A percentile compares a stretch with the other conserved stretches of the same genome.
Conservation (phyloP, 2,888 invertebrate genomes). For the Dione juno region DNA sequence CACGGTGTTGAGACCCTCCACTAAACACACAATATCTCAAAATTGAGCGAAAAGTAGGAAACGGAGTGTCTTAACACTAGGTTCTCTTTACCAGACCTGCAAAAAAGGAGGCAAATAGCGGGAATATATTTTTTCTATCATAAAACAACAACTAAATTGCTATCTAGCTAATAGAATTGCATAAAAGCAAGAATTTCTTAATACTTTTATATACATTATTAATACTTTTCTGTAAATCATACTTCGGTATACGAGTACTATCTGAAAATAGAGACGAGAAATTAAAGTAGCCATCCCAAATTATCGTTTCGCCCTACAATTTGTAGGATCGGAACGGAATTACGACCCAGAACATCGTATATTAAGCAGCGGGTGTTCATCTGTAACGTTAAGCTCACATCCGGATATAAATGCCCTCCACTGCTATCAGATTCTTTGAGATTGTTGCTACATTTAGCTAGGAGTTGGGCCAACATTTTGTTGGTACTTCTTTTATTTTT, state of each 20-base stretch:
- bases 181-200: background rate
- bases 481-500: slow-evolving; percentile 4
- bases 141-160: background rate
- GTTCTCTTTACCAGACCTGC: no score
- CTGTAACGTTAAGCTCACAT: slow-evolving; percentile 36
- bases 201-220: no score
- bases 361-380: slow-evolving; percentile 57
- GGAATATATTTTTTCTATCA: background rate
- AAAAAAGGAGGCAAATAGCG: no score
- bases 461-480: slow-evolving; percentile 1
- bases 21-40: no score
- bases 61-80: no score
- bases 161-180: background rate
- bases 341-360: slow-evolving; percentile 53
- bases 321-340: slow-evolving; percentile 41
- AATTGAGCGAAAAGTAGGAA: no score
- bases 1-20: no score
- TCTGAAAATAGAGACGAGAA: slow-evolving; percentile 14
- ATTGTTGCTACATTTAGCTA: slow-evolving; percentile 20
- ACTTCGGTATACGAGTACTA: background rate
- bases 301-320: slow-evolving; percentile 38
- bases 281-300: slow-evolving; percentile 29
- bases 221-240: background rate
- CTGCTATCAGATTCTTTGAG: slow-evolving; percentile 33
- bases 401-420: slow-evolving; percentile 32